Percentiles rank a stretch among this genome's conserved stretches.
phyloP scores from a whole-genome alignment of 2,888 invertebrate genomes.

The Agonopterix heracliana region DNA sequence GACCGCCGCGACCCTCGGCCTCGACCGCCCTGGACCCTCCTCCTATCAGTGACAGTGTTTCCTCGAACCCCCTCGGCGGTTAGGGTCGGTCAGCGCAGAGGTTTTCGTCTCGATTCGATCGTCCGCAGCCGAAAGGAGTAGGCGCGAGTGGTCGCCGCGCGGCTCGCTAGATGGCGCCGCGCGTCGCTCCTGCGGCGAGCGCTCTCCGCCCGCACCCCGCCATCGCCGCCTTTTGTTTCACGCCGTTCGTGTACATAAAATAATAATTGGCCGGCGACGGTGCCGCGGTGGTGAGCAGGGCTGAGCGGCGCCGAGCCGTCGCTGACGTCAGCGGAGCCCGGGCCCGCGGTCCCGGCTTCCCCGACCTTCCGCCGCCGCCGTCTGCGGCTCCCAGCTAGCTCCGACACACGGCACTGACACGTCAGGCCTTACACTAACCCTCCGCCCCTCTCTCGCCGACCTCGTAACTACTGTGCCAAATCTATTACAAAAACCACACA shows the following conservation, averaged over 20 bases:
- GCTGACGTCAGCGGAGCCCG: conserved; percentile 72
- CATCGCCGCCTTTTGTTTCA: conserved; percentile 67
- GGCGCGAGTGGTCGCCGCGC: conserved; percentile 67
- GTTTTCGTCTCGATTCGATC: conserved; percentile 69
- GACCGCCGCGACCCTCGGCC: conserved; percentile 15
- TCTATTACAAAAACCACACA: conserved; percentile 28
- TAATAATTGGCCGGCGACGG: conserved; percentile 67
- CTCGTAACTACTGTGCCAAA: conserved; percentile 42
- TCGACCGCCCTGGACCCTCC: conserved; percentile 24
- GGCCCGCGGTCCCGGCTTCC: conserved; percentile 45
- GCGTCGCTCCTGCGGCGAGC: conserved; percentile 73
- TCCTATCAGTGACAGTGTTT: conserved; percentile 60
- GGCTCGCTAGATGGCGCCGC: conserved; percentile 70
- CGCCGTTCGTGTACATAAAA: conserved; percentile 67
- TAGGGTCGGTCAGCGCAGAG: conserved; percentile 52
- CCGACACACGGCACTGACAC: conserved; percentile 56
- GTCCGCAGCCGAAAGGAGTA: conserved; percentile 68
- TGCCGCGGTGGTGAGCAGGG: conserved; percentile 63
- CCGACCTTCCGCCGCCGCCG: conserved; percentile 68
- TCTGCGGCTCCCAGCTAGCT: conserved; percentile 42
- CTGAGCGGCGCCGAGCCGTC: conserved; percentile 66
- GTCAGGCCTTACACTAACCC: conserved; percentile 54
- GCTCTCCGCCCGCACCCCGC: conserved; percentile 65
- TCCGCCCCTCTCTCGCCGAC: conserved; percentile 47
- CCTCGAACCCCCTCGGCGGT: conserved; percentile 35